Base-by-base conservation (phyloP, 2,888 invertebrate genomes). In the Plagiodera versicolora region DNA sequence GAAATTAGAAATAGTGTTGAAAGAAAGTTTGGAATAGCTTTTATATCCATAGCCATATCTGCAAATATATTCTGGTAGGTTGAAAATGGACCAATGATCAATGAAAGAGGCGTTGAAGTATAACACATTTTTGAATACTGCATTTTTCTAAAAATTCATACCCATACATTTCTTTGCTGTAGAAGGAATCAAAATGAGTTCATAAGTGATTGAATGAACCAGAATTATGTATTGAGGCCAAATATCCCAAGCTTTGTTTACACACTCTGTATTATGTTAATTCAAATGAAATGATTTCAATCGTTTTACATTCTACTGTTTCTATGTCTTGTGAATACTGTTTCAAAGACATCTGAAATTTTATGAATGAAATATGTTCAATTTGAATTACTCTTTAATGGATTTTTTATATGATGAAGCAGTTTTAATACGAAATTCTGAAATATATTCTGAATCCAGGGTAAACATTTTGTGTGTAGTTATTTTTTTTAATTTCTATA, bases 401-500 rank as follows among this genome's bases (percentile, higher is more conserved):
- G 39, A 14, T 14, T 39, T 39, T 39, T 14, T 14, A 14, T 39
- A 39, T 39, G 3, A 39, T 39, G 11, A 10, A 39, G 9, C 35
- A 51, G 32, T 53, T 24, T 44, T 44, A 14, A 39, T 39, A 39
- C 6, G 14, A 35, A 24, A 24, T 16, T 44, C 10, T 53, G 39
- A 10, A 53, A 20, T 19, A 49, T 48, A 19, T 18, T 54, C 50
- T 44, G 50, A 59, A 59, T 65, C 54, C 63, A 62, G 61, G 67
- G 64, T 62, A 66, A 61, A 63, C 19, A 51, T 61, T 64, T 61
- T 64, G 63, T 64, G 59, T 61, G 61, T 63, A 63, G 65, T 66
- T 58, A 63, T 66, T 64, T 64, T 11, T 32, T 67, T 63, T 60
- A 63, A 65, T 65, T 62, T 65, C 62, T 65, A 63, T 67, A 64